Base-by-base conservation (phyloP, 1,140 invertebrate species). In the Holotrichia oblita region DNA sequence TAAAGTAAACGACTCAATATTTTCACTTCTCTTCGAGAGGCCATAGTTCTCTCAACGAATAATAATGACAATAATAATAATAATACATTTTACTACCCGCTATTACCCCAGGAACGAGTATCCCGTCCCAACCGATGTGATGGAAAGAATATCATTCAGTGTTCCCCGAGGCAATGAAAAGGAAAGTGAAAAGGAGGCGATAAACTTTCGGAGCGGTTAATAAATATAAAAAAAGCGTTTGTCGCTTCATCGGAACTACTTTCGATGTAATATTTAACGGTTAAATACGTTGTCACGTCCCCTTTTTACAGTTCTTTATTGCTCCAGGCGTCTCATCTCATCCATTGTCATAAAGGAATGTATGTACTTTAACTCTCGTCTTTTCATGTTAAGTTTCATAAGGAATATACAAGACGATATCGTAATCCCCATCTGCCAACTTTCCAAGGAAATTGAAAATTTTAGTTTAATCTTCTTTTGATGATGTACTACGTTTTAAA, bases 161-260 rank as follows among this genome's bases (percentile, higher is more conserved):
- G 48, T 55, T 55, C 14, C 48, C 48, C 14, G 48, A 55, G 48
- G 48, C 48, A 55, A 55, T n/a, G 48, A 55, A 55, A 55, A 17
- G 48, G 48, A 55, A 55, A 55, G 48, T 55, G 48, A 55, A 55
- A 55, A 55, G 14, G 48, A 17, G 7, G 17, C 48, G 48, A 17
- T 55, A 55, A 55, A 55, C 48, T 55, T 17, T 1, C 27, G 27
- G 48, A 55, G 48, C 48, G 48, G 14, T 55, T 17, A 55, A 55
- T 55, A 55, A 55, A 55, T 55, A 55, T 55, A 55, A 55, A 34
- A 34, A 55, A 55, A 55, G 48, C 48, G 48, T 55, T 55, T 55
- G 48, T 55, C 48, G 48, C 14, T 55, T 55, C 48, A 55, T 55
- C 14, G 48, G 17, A 17, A n/a, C 27, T 34, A 34, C 6, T 55